A percentile compares a stretch with the other conserved stretches of the same genome.
Evolutionary conservation across 1,140 invertebrate species (phyloP).

Genomic region (Metaphire vulgaris): DNA sequence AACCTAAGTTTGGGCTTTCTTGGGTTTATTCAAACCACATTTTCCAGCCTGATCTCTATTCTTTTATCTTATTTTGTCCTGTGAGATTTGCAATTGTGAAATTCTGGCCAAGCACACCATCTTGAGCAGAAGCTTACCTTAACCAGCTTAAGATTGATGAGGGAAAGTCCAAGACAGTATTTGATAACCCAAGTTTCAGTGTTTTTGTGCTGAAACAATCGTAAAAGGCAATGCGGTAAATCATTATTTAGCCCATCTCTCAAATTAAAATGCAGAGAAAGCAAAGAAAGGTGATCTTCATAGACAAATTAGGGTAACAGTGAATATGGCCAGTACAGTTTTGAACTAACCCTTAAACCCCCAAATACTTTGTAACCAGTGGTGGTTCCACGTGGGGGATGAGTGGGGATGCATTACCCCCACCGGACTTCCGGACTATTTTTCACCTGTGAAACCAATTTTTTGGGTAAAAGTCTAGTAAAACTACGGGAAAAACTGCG

Average conservation of each 20-base stretch:
- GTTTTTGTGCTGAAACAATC: not conserved
- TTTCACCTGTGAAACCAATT: no score
- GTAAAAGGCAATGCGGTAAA: no score
- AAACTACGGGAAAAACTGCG: no score
- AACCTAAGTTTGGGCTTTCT: no score
- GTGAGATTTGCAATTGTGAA: not conserved
- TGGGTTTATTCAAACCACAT: no score
- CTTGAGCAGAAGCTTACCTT: not conserved
- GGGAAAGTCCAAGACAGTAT: not conserved
- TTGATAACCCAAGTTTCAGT: not conserved
- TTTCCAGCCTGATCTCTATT: no score
- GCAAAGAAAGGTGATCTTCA: not conserved
- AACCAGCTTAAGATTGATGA: not conserved
- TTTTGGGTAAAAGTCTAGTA: no score
- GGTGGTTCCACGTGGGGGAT: no score
- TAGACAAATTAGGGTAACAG: not conserved
- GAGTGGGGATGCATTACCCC: no score
- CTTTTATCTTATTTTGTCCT: no score
- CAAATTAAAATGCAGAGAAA: not conserved
- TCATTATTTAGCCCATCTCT: no score
- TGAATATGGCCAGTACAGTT: not conserved
- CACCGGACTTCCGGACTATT: no score
- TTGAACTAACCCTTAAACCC: not conserved
- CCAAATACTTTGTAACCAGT: not conserved
- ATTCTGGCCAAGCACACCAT: not conserved